Base-by-base conservation (phyloP, 2,888 invertebrate species). In the Aphrophora alni region DNA sequence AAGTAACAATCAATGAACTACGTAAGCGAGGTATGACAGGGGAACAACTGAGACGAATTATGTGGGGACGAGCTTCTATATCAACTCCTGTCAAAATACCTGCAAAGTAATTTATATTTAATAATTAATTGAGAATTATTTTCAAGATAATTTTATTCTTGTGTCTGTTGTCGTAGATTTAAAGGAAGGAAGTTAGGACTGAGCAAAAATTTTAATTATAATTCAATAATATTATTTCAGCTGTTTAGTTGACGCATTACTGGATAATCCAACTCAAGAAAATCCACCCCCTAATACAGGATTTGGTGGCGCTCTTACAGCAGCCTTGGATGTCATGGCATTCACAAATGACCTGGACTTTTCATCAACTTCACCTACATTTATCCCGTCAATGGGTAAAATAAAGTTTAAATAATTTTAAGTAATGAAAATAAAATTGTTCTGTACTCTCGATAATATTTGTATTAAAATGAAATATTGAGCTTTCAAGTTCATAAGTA, bases 11-110 rank as follows among this genome's bases (percentile, higher is more conserved):
- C 87, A 93, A 92, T 70, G 96, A 95, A 82, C 88, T 97, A 80
- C 93, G 95, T 84, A 94, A 95, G 86, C 92, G 95, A 77, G 94
- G 94, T 38, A 93, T 97, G 90, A 95, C 95, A 5, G 97, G 97
- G 0, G 97, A 97, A 88, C 94, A 96, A 87, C 90, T 97, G 88
- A 90, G 96, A 5, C 91, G 94, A 72, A 90, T 97, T 68, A 97
- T 97, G 96, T 97, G 97, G 97, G 97, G 96, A 17, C 91, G 96
- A 33, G 95, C 95, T 38, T 96, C 96, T 0, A 95, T 97, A 84
- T 95, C 95, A 10, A 96, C 96, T 3, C 97, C 97, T 0, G 93
- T 95, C 17, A 94, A 95, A 89, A 90, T 91, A 1, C 90, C 92
- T 25, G 90, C 91, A 85, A 91, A 91, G 59, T 59, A 59, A 59